Base-by-base conservation (phyloP, 1,140 invertebrate genomes). In the Tachypleus tridentatus region DNA sequence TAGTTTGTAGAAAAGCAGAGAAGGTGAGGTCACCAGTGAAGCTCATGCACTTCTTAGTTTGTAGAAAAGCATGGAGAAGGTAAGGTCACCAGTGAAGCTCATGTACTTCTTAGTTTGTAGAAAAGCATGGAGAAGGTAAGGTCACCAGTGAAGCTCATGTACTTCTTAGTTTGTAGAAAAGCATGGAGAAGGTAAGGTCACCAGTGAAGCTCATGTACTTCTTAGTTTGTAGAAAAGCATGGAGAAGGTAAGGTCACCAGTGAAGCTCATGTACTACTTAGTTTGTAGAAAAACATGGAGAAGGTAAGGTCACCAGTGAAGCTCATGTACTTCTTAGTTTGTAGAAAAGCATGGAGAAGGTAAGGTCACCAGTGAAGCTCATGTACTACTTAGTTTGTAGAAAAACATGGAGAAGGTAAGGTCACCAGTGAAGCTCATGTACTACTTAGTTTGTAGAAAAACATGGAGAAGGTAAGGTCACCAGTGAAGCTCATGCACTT, bases 61-160 rank as follows among this genome's bases (percentile, higher is more conserved):
- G 84, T 90, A 58, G 94, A 97, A 68, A 85, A 93, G 75, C 87
- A 96, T 75, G 93, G 93, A 64, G 93, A 97, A 85, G 90, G 66
- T 67, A 64, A 54, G 29, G 29, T 29, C 29, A 29, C 29, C 29
- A 29, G 29, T 29, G 29, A 29, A 29, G 29, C 29, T 29, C 29
- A 29, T 29, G 29, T 29, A 29, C 29, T 29, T 29, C 29, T 29
- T 29, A 94, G 74, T 96, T 92, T 81, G 84, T 90, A 58, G 94
- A 97, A 68, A 85, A 93, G 75, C 87, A 96, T 75, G 93, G 93
- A 64, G 93, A 97, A 85, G 90, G 66, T 67, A 64, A 54, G 29
- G 29, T 29, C 29, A 29, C 29, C 29, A 29, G 29, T 29, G 29
- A 29, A 29, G 29, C 29, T 29, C 29, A 29, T 29, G 29, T 29